A percentile compares a stretch with the other conserved stretches of the same genome.
These are phyloP conservation scores for Neoitamus cyanurus DNA, from an alignment of 2,888 invertebrate genomes.

Conservation along the genomic window DNA sequence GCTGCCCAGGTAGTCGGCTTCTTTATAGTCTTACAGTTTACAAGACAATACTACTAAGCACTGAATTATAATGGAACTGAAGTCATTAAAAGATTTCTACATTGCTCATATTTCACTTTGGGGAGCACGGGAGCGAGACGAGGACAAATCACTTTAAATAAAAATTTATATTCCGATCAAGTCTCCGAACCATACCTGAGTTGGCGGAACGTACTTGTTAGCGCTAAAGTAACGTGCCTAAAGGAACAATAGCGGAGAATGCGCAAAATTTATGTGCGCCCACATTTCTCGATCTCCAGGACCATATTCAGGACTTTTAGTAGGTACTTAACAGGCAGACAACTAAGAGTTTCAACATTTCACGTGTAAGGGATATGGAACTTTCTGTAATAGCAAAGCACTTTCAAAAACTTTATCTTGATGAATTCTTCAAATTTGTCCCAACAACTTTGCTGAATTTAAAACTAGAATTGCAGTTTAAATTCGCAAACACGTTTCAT, in stretches of 20 bases:
- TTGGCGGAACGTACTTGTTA: neutral
- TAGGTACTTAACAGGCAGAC: neutral
- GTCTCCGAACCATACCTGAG: neutral
- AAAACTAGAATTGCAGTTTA: neutral
- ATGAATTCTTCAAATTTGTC: neutral
- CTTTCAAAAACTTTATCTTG: neutral
- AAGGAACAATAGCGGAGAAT: neutral
- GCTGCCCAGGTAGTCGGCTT: neutral
- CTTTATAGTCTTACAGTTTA: neutral
- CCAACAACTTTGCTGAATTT: neutral
- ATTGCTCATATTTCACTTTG: slow-evolving; percentile 9
- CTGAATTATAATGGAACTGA: neutral
- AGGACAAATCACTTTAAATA: slow-evolving; percentile 2
- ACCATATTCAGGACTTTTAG: neutral
- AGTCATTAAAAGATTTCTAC: slow-evolving; percentile 19
- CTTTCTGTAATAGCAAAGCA: neutral
- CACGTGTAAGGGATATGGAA: neutral
- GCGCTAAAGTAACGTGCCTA: neutral
- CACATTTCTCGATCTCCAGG: neutral
- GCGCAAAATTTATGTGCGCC: neutral
- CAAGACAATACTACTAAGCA: neutral
- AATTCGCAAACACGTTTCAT: neutral
- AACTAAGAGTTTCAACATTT: neutral
- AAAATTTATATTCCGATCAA: slow-evolving; percentile 13
- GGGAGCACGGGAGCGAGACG: neutral